Conservation (phyloP, 2,113 vertebrate genomes). For the Apeltes quadracus region DNA sequence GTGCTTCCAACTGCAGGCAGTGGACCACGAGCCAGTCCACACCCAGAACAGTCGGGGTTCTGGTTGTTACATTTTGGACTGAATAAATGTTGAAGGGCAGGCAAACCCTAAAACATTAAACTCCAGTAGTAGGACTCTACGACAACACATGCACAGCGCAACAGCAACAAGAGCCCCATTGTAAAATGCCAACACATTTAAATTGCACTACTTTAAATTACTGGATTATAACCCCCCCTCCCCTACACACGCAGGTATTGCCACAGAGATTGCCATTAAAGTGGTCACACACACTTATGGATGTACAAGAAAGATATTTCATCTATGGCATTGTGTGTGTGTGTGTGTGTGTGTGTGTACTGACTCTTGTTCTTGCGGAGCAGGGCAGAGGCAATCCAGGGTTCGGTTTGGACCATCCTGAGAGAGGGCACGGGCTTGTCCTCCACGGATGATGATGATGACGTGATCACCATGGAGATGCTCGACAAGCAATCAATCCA, state of each 20-base stretch:
- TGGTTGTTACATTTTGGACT: background rate
- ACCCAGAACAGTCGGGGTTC: background rate
- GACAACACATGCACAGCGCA: background rate
- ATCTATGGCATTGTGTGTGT: conserved; percentile 8
- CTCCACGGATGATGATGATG: conserved; percentile 83
- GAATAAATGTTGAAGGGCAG: background rate
- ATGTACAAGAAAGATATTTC: background rate
- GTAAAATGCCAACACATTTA: background rate
- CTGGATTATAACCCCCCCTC: background rate
- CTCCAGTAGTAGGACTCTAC: background rate
- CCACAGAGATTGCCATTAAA: background rate
- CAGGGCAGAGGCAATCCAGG: conserved; percentile 82
- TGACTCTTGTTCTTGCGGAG: conserved; percentile 87
- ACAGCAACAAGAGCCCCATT: background rate
- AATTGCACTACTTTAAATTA: background rate
- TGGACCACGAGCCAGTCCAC: background rate
- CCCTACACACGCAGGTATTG: background rate
- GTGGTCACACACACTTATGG: background rate
- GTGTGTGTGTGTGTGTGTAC: conserved; percentile 60
- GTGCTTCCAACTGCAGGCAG: background rate
- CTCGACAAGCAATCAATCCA: conserved; percentile 70
- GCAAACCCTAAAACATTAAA: background rate
- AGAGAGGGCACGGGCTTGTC: conserved; percentile 81
- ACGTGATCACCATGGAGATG: conserved; percentile 87
- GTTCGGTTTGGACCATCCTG: conserved; percentile 86